Conservation (phyloP, 53 echinoderm and acorn worm species). For the Arbacia lixula region DNA sequence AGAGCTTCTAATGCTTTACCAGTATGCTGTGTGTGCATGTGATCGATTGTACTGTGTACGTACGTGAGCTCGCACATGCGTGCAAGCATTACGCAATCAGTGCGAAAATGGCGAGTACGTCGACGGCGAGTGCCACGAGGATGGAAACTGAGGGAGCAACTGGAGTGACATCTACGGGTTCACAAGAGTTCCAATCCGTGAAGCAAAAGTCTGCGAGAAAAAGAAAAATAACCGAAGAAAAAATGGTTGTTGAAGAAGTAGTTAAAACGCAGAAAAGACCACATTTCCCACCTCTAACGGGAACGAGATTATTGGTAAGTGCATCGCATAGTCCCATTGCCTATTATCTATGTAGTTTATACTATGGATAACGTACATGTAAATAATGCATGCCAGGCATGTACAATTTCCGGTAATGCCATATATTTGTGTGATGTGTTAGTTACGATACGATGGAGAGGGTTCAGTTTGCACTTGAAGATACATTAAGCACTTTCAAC, state of each 20-base stretch:
- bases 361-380: no score
- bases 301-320: conserved; percentile 86
- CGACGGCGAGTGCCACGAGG: conserved; percentile 6
- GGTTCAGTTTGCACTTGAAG: no score
- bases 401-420: not conserved
- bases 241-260: conserved; percentile 64
- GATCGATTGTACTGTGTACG: no score
- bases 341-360: not conserved
- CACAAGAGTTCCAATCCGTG: conserved; percentile 65
- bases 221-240: conserved; percentile 71
- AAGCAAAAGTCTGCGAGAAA: conserved; percentile 72
- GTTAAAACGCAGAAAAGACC: conserved; percentile 66
- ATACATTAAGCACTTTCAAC: no score
- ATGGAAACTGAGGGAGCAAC: conserved; percentile 9
- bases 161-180: not conserved
- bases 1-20: no score
- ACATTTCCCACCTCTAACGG: conserved; percentile 88
- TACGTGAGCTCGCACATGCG: no score
- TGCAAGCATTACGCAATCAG: conserved; percentile 51
- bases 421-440: no score
- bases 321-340: not conserved
- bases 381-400: no score
- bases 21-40: no score
- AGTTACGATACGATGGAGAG: no score
- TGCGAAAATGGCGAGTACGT: conserved; percentile 8